Evolutionary conservation across 2,888 invertebrate genomes (phyloP).

Genomic region (Eledona agricola): DNA sequence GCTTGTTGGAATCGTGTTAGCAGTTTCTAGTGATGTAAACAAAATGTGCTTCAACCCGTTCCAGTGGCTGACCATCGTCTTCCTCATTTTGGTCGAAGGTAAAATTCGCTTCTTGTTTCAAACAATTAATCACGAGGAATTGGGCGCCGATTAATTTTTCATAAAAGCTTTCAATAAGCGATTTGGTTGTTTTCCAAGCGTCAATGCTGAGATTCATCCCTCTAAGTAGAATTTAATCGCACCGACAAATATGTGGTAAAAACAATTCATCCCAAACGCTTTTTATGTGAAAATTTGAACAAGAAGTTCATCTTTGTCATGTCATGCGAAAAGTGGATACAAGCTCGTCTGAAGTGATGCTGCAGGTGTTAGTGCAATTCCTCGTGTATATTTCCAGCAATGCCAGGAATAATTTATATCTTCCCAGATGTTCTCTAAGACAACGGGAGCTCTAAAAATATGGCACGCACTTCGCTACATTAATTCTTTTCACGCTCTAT

Average conservation of each 20-base stretch:
- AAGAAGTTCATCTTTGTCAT: too few species aligned
- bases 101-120: too few species aligned
- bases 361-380: conserved; percentile 38
- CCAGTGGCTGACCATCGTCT: conserved; percentile 24
- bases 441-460: conserved; percentile 35
- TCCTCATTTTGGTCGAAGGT: conserved; percentile 26
- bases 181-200: too few species aligned
- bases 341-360: neutral
- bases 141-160: too few species aligned
- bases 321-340: too few species aligned
- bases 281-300: too few species aligned
- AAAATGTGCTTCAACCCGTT: conserved; percentile 17
- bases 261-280: too few species aligned
- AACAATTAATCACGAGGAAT: too few species aligned
- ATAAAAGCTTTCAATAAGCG: too few species aligned
- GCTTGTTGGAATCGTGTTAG: neutral
- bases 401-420: conserved; percentile 31
- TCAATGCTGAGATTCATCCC: too few species aligned
- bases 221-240: too few species aligned
- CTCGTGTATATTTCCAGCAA: conserved; percentile 18
- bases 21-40: conserved; percentile 30
- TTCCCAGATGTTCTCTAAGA: conserved; percentile 36
- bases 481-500: conserved; percentile 35
- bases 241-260: too few species aligned
- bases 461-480: conserved; percentile 28